Percentiles rank a stretch among this genome's conserved stretches.
Conservation (phyloP, 2,888 invertebrate species). For the Petrophora chlorosata region DNA sequence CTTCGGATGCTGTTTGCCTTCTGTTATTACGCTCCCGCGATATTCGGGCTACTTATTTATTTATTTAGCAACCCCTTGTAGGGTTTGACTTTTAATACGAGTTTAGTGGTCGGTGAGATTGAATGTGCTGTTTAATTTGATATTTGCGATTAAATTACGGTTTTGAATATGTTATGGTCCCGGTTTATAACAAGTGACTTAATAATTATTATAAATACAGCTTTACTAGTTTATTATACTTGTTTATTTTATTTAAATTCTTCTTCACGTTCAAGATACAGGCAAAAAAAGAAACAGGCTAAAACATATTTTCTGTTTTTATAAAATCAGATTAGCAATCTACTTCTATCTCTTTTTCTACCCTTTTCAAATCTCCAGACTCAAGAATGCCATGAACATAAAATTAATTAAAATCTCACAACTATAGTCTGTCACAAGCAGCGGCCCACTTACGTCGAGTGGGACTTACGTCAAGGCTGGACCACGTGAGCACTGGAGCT, state of each 20-base stretch:
- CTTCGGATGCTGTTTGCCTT: slow-evolving; percentile 83
- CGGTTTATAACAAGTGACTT: no score
- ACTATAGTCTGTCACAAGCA: slow-evolving; percentile 18
- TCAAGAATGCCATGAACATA: slow-evolving; percentile 6
- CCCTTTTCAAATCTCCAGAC: neutral
- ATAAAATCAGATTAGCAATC: no score
- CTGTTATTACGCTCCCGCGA: slow-evolving; percentile 79
- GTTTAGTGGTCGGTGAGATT: slow-evolving; percentile 65
- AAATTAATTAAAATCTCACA: slow-evolving; percentile 22
- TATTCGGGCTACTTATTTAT: slow-evolving; percentile 80
- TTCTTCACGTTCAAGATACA: no score
- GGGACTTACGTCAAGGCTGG: slow-evolving; percentile 15
- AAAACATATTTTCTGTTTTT: no score
- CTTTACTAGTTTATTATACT: no score
- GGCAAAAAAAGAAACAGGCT: no score
- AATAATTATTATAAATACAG: no score
- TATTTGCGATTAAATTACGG: slow-evolving; percentile 35
- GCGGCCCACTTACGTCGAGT: slow-evolving; percentile 7
- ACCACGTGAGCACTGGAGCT: slow-evolving; percentile 13
- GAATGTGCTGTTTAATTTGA: slow-evolving; percentile 55
- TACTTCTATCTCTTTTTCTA: neutral
- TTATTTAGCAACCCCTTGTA: slow-evolving; percentile 75
- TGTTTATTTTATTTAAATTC: no score
- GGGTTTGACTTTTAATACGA: slow-evolving; percentile 77
- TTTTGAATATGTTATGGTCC: slow-evolving; percentile 17